These are phyloP conservation scores for Myotis lucifugus DNA, from an alignment of 2,113 vertebrate species.

Conservation along the genomic window DNA sequence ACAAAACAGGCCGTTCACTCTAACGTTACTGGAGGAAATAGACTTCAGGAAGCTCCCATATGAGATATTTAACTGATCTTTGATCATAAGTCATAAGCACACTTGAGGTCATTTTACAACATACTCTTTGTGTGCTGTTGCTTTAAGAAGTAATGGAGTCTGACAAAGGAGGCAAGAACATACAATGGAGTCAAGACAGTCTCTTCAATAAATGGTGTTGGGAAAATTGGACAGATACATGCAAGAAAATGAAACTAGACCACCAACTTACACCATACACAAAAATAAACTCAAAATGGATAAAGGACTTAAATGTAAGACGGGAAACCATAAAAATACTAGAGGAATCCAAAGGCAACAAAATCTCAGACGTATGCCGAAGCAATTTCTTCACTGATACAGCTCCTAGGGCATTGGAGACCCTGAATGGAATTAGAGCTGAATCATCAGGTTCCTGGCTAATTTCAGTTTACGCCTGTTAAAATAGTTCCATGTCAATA, in stretches of 20 bases:
- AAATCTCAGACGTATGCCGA: too few relatives aligned
- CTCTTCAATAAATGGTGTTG: too few relatives aligned
- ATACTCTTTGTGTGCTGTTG: conserved; percentile 31
- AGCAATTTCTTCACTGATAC: too few relatives aligned
- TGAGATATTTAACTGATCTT: conserved; percentile 24
- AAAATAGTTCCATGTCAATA: not conserved
- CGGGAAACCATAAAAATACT: too few relatives aligned
- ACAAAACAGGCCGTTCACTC: not conserved
- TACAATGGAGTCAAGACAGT: too few relatives aligned
- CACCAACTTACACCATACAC: too few relatives aligned
- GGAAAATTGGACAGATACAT: too few relatives aligned
- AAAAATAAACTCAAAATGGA: too few relatives aligned
- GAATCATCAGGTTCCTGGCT: not conserved
- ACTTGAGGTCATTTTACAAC: conserved; percentile 35
- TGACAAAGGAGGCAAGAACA: too few relatives aligned
- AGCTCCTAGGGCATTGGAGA: not conserved
- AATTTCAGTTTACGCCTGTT: conserved; percentile 42
- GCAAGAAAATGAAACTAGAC: too few relatives aligned
- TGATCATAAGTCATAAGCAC: not conserved
- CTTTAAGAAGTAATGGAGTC: not conserved
- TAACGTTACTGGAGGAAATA: conserved; percentile 2
- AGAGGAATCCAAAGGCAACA: too few relatives aligned
- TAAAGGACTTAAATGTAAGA: too few relatives aligned
- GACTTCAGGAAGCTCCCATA: not conserved
- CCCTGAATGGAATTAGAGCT: not conserved